Conservation (phyloP, 2,113 vertebrate genomes). For the Corvus moneduloides region DNA sequence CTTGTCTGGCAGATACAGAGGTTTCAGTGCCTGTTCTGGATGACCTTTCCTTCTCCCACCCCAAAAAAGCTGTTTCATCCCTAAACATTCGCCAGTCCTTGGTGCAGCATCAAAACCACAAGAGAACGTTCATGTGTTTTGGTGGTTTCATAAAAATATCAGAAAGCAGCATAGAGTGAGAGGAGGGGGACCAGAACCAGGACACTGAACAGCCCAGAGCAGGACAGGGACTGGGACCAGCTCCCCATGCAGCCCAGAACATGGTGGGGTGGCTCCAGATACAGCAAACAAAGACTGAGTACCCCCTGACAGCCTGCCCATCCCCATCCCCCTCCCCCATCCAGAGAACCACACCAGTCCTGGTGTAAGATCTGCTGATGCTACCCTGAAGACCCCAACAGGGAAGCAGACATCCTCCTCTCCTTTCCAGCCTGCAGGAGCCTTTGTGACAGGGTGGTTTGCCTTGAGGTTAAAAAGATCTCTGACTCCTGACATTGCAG, state of each 20-base stretch:
- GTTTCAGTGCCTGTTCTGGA: not conserved
- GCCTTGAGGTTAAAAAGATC: not conserved
- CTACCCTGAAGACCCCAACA: not conserved
- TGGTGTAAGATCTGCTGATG: not conserved
- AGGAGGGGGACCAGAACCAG: not conserved
- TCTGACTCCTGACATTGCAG: not conserved
- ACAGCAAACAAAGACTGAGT: not conserved
- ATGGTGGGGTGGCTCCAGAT: rapidly evolving
- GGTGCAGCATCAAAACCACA: not conserved
- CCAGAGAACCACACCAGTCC: not conserved
- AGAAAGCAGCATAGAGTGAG: not conserved
- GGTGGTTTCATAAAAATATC: not conserved
- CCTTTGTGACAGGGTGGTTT: not conserved
- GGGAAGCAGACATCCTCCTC: not conserved
- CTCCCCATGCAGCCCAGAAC: not conserved
- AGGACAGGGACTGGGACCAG: not conserved
- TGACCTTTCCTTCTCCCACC: not conserved
- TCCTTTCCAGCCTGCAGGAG: not conserved
- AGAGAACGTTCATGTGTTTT: rapidly evolving
- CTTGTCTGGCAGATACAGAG: not conserved
- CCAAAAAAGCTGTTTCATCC: not conserved
- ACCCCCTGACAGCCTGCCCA: not conserved
- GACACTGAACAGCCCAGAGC: not conserved
- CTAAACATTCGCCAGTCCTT: not conserved
- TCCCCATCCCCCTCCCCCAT: not conserved